A percentile compares a stretch with the other conserved stretches of the same genome.
These are phyloP conservation scores for Eudemis profundana DNA, from an alignment of 2,888 invertebrate species.

Conservation along the genomic window DNA sequence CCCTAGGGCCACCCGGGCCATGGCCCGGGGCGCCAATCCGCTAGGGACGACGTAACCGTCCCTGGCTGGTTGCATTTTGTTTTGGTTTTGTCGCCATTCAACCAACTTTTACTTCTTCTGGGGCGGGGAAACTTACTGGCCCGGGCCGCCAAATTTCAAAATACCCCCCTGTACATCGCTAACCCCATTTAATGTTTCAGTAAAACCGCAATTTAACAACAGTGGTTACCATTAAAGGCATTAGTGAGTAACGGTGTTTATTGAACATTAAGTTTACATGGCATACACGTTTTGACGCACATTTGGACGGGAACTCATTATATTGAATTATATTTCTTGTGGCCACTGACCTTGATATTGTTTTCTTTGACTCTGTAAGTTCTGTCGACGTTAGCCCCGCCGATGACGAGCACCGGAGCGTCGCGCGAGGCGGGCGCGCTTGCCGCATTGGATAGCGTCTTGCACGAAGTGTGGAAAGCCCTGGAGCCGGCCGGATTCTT, in stretches of 20 bases:
- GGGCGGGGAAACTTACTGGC: too few species aligned
- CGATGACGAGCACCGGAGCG: conserved; percentile 88
- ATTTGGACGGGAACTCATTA: background rate
- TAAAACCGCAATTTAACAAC: conserved; percentile 6
- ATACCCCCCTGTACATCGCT: too few species aligned
- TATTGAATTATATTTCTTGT: background rate
- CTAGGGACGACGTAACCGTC: too few species aligned
- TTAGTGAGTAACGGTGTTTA: conserved; percentile 6
- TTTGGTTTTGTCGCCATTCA: too few species aligned
- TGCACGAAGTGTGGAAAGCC: conserved; percentile 67
- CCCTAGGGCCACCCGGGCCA: too few species aligned
- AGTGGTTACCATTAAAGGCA: conserved; percentile 13
- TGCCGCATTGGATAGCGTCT: conserved; percentile 42
- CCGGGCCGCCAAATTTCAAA: too few species aligned
- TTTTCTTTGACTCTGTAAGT: conserved; percentile 87
- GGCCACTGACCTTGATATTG: conserved; percentile 87
- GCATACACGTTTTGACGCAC: background rate
- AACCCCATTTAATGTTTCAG: conserved; percentile 1
- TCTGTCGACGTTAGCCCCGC: conserved; percentile 91
- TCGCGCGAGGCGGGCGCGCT: conserved; percentile 46
- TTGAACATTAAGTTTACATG: conserved; percentile 11
- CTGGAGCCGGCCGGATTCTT: conserved; percentile 54
- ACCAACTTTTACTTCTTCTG: too few species aligned
- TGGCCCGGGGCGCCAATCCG: too few species aligned
- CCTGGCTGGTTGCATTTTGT: too few species aligned